These are phyloP conservation scores for Nesoenas mayeri DNA, from an alignment of 2,113 vertebrate species.

Conservation along the genomic window DNA sequence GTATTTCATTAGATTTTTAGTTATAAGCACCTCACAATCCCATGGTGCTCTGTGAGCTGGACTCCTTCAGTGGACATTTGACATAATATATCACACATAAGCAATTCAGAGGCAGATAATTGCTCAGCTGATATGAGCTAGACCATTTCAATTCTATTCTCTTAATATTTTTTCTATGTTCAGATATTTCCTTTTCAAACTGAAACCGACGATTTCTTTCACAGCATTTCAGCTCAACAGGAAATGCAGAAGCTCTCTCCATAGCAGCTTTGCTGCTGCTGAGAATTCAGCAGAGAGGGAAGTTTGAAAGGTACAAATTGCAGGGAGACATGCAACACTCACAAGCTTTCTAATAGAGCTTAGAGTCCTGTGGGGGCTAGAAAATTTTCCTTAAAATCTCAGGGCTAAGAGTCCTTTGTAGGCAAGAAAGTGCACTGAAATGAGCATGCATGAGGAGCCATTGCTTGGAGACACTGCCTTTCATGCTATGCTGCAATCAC, in stretches of 20 bases:
- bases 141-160: neutral
- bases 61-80: neutral
- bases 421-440: neutral
- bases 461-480: neutral
- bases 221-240: neutral
- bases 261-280: neutral
- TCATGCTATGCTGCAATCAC: accelerated
- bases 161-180: neutral
- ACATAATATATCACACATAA: neutral
- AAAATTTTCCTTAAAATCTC: neutral
- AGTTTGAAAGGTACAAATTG: neutral
- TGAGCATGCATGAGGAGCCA: neutral
- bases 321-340: neutral
- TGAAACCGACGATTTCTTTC: neutral
- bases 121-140: neutral
- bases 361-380: neutral
- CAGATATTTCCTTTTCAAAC: neutral
- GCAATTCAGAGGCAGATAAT: neutral
- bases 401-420: neutral
- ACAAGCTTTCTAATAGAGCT: neutral
- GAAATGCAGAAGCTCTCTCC: neutral
- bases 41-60: neutral
- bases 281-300: neutral
- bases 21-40: neutral
- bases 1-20: neutral